Evolutionary conservation across 2,113 vertebrate species (phyloP).

Genomic region (Cephalopterus ornatus): DNA sequence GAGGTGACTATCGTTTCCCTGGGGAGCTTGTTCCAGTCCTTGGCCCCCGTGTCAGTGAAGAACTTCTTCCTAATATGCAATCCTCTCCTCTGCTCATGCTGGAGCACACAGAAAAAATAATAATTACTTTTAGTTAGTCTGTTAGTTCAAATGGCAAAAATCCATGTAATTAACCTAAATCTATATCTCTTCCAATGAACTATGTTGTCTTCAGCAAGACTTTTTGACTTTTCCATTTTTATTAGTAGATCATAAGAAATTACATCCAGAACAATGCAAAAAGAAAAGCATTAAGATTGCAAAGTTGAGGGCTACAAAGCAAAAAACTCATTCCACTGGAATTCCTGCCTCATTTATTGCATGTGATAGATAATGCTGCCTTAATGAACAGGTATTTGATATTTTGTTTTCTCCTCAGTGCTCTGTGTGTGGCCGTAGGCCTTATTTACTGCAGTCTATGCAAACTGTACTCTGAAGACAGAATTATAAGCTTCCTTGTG

Average conservation of each 20-base stretch:
- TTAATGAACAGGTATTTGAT: slow-evolving; percentile 42
- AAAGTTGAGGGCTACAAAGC: background rate
- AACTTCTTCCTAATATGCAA: background rate
- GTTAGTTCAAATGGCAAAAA: background rate
- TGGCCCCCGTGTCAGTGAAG: background rate
- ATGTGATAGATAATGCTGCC: background rate
- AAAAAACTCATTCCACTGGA: background rate
- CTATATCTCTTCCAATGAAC: background rate
- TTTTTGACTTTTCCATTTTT: background rate
- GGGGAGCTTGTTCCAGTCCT: background rate
- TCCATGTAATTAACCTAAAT: background rate
- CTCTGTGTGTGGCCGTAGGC: background rate
- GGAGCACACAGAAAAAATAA: background rate
- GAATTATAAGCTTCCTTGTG: slow-evolving; percentile 4
- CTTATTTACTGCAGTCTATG: slow-evolving; percentile 30
- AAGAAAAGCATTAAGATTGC: background rate
- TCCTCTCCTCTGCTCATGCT: background rate
- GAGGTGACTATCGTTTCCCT: background rate
- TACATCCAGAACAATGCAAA: background rate
- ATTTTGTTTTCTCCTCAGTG: slow-evolving; percentile 16
- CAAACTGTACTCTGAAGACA: slow-evolving; percentile 14
- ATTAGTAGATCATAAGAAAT: background rate
- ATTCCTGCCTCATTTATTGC: background rate
- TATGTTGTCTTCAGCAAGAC: background rate
- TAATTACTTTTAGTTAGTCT: background rate